Base-by-base conservation (phyloP, 2,888 invertebrate species). In the Sycophila texana region DNA sequence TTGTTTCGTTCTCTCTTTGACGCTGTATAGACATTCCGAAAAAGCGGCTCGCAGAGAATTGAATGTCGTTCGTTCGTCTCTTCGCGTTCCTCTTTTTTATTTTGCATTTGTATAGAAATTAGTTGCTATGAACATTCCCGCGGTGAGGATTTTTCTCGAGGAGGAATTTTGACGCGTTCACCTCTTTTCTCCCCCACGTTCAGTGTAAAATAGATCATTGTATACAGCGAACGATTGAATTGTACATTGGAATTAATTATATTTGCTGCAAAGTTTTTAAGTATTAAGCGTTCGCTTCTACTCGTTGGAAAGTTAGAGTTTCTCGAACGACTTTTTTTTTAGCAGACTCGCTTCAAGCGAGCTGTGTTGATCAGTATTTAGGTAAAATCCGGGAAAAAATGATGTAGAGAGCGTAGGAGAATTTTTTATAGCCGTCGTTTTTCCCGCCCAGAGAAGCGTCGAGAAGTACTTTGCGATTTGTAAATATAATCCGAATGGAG, bases 31-130 rank as follows among this genome's bases (percentile, higher is more conserved):
- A 67, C 74, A 75, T 75, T 75, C 60, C 67, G 14, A 75, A 26
- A 58, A 39, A 39, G 39, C 39, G 5, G 4, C 4, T 7, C 5
- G 39, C 5, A 4, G 39, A 39, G 39, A 39, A 39, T 39, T 39
- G 39, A 7, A 39, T 7, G 39, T 39, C 39, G n/a, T n/a, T n/a
- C n/a, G n/a, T n/a, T n/a, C n/a, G n/a, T n/a, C n/a, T n/a, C n/a
- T n/a, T 4, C 39, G 39, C 7, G 4, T 7, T 22, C 53, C 47
- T 3, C 51, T 18, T 26, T 14, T 7, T 57, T n/a, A 13, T 67
- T 65, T 67, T 68, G 72, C 66, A 68, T 74, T 78, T 78, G 39
- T 74, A 74, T 53, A 60, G 18, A 16, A 58, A 67, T 47, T 39
- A 68, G 66, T 72, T 71, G 1, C 66, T 13, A 55, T 12, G 4